These are phyloP conservation scores for Patella depressa DNA, from an alignment of 2,888 invertebrate genomes.

Conservation along the genomic window DNA sequence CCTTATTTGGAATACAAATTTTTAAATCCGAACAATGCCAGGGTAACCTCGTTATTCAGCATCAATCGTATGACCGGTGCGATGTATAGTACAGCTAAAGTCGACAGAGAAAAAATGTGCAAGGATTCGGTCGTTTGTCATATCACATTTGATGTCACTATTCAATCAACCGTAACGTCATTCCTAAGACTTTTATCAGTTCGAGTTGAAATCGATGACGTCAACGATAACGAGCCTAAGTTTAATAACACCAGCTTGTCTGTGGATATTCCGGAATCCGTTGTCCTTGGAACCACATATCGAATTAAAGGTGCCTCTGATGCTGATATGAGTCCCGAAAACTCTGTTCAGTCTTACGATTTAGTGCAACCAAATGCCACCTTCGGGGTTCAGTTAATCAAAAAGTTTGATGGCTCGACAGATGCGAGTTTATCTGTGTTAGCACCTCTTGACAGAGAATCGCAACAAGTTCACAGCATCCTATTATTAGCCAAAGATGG, in stretches of 20 bases:
- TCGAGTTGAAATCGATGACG: constrained; percentile 48
- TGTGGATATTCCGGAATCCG: constrained; percentile 37
- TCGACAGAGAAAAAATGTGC: constrained; percentile 54
- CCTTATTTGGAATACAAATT: constrained; percentile 34
- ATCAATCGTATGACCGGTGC: constrained; percentile 44
- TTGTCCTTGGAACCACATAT: constrained; percentile 24
- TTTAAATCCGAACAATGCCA: constrained; percentile 35
- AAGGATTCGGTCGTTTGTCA: constrained; percentile 42
- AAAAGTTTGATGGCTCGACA: constrained; percentile 45
- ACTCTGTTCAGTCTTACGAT: constrained; percentile 52
- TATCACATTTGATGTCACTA: constrained; percentile 51
- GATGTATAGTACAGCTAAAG: constrained; percentile 44
- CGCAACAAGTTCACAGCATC: constrained; percentile 52
- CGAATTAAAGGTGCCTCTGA: constrained; percentile 33
- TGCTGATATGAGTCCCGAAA: constrained; percentile 38
- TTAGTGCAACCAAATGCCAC: constrained; percentile 49
- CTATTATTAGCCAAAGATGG: constrained; percentile 57
- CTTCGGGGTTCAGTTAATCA: constrained; percentile 47
- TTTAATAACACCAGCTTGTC: constrained; percentile 45
- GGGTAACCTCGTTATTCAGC: constrained; percentile 43
- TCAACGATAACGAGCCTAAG: constrained; percentile 55
- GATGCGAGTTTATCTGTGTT: constrained; percentile 53
- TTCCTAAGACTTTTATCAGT: constrained; percentile 51
- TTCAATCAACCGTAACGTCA: constrained; percentile 44
- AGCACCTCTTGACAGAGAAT: constrained; percentile 46